A percentile compares a stretch with the other conserved stretches of the same genome.
phyloP scores from a whole-genome alignment of 2,113 vertebrate species.

The Bombycilla garrulus region DNA sequence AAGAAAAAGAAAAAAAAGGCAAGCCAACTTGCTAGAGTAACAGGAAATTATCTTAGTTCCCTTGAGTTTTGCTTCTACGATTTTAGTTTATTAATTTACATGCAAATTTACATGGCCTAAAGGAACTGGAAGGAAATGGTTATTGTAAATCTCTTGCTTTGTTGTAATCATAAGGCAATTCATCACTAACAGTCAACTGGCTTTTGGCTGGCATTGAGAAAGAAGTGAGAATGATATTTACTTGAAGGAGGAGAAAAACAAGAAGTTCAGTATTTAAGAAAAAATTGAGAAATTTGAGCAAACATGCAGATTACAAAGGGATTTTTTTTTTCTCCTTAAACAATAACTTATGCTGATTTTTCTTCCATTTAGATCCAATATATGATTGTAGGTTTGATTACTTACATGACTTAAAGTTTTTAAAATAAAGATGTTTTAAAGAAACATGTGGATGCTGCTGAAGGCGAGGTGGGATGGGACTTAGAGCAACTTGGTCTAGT shows the following conservation, averaged over 20 bases:
- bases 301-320: background rate
- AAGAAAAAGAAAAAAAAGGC: background rate
- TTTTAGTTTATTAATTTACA: constrained; percentile 7
- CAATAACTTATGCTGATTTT: background rate
- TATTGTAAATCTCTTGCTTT: background rate
- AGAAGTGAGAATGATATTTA: background rate
- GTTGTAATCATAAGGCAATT: background rate
- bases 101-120: background rate
- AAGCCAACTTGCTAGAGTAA: background rate
- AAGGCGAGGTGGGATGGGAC: background rate
- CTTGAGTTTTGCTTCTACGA: background rate
- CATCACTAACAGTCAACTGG: background rate
- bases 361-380: background rate
- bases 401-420: background rate
- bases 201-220: background rate
- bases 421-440: background rate
- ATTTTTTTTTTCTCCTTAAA: background rate
- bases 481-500: background rate
- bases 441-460: background rate
- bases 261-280: background rate
- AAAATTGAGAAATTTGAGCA: background rate
- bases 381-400: background rate
- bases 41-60: background rate
- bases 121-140: background rate
- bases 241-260: background rate